Conservation (phyloP, 2,113 vertebrate species). For the Phyllostomus hastatus region DNA sequence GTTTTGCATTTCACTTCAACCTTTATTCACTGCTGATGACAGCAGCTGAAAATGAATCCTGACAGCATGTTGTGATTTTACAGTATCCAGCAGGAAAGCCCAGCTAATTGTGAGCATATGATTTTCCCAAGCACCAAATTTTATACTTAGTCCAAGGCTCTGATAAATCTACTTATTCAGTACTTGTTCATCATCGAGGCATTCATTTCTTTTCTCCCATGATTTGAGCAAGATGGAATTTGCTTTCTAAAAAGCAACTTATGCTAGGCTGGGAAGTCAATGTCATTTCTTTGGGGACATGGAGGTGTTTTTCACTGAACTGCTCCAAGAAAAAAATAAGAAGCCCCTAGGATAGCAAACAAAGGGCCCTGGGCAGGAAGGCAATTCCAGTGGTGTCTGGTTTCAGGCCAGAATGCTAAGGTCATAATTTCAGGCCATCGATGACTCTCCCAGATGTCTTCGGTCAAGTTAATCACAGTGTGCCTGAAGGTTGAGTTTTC, state of each 20-base stretch:
- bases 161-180: constrained; percentile 71
- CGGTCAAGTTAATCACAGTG: constrained; percentile 94
- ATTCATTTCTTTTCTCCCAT: constrained; percentile 76
- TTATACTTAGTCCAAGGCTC: constrained; percentile 77
- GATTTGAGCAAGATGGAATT: constrained; percentile 68
- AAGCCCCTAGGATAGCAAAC: constrained; percentile 78
- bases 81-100: constrained; percentile 79
- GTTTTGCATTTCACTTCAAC: constrained; percentile 74
- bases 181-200: constrained; percentile 77
- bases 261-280: constrained; percentile 49
- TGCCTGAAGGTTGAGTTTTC: constrained; percentile 87
- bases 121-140: constrained; percentile 74
- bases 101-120: constrained; percentile 83
- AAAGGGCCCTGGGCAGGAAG: constrained; percentile 80
- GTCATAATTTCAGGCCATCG: constrained; percentile 86
- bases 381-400: constrained; percentile 84
- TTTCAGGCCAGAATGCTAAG: constrained; percentile 88
- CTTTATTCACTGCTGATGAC: constrained; percentile 79
- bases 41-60: constrained; percentile 78
- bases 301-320: constrained; percentile 72
- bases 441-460: constrained; percentile 93
- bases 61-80: constrained; percentile 82
- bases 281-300: constrained; percentile 15
- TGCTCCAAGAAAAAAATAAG: constrained; percentile 50
- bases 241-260: constrained; percentile 60